Base-by-base conservation (phyloP, 2,113 vertebrate genomes). In the Ptilonorhynchus violaceus region DNA sequence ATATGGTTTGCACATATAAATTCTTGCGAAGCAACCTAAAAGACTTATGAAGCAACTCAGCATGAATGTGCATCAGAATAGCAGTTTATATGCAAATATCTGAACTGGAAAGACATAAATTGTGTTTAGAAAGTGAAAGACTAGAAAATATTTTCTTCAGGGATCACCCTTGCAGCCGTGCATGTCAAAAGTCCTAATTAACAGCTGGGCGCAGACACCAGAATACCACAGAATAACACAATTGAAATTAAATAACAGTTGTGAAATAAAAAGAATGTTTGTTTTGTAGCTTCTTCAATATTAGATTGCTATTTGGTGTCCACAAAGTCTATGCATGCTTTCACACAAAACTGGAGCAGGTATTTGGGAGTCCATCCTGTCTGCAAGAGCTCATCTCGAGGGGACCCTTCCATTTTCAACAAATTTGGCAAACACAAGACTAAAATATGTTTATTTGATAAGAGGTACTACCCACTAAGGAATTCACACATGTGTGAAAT, bases 51-150 rank as follows among this genome's bases (percentile, higher is more conserved):
- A 89, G 59, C 50, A 77, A 70, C n/a, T 60, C 75, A 83, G 47
- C 39, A 90, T 67, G 67, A 93, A 86, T 39, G 72, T 37, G 63
- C 70, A 76, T 70, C 72, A 83, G 33, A 89, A 88, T 2, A 62
- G 75, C 72, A 88, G 63, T 80, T 93, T 81, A 50, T 77, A 86
- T 70, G 88, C 82, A 96, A 88, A 93, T 77, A 82, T 16, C 78
- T 83, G 58, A 55, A 66, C 50, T 92, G 67, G 85, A 69, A 92
- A 77, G 42, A 88, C 63, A 67, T n/a, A 79, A 89, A 82, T 49
- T 63, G 10, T 73, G 47, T 74, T 83, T 70, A 41, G 75, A 86
- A 96, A 93, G 63, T 66, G 78, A 93, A 96, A 88, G 62, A 73
- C 33, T 52, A 70, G 1, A 46, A 69, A 90, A 47, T 58, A 82